Evolutionary conservation across 2,888 invertebrate species (phyloP).

Genomic region (Polydesmus complanatus): DNA sequence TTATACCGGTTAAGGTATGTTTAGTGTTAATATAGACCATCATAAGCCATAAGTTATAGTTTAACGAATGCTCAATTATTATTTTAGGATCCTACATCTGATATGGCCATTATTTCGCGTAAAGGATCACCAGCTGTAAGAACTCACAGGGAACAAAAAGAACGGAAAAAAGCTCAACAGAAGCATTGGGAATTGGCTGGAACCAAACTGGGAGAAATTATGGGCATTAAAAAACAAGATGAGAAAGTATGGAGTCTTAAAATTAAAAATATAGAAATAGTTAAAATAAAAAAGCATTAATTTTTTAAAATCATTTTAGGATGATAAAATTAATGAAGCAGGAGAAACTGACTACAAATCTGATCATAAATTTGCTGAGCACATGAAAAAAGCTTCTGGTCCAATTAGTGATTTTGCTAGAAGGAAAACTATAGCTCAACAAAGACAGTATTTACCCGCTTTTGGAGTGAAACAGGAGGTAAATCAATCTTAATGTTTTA

Average conservation of each 20-base stretch:
- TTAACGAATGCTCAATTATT: too few relatives aligned
- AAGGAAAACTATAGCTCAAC: constrained; percentile 67
- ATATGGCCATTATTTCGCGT: constrained; percentile 90
- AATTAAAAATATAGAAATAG: constrained; percentile 9
- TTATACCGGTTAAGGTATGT: constrained; percentile 70
- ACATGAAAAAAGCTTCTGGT: constrained; percentile 56
- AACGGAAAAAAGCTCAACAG: constrained; percentile 89
- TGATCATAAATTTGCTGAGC: constrained; percentile 92
- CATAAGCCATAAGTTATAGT: too few relatives aligned
- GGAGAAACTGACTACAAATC: constrained; percentile 75
- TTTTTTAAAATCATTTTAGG: constrained; percentile 23
- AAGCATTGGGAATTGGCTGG: constrained; percentile 99
- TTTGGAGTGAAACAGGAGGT: constrained; percentile 87
- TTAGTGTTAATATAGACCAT: too few relatives aligned
- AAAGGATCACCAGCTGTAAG: constrained; percentile 87
- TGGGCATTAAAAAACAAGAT: constrained; percentile 74
- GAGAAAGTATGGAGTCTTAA: constrained; percentile 41
- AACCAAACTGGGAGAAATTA: constrained; percentile 87
- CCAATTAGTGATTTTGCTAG: constrained; percentile 72
- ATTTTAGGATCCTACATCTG: constrained; percentile 78
- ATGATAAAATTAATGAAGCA: constrained; percentile 44
- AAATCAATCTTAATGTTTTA: constrained; percentile 20
- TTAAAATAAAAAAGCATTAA: neutral
- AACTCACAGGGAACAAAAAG: constrained; percentile 86
- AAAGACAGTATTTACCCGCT: constrained; percentile 81